These are phyloP conservation scores for Apogon talboti DNA, from an alignment of 2,797 vertebrate species.

Conservation along the genomic window DNA sequence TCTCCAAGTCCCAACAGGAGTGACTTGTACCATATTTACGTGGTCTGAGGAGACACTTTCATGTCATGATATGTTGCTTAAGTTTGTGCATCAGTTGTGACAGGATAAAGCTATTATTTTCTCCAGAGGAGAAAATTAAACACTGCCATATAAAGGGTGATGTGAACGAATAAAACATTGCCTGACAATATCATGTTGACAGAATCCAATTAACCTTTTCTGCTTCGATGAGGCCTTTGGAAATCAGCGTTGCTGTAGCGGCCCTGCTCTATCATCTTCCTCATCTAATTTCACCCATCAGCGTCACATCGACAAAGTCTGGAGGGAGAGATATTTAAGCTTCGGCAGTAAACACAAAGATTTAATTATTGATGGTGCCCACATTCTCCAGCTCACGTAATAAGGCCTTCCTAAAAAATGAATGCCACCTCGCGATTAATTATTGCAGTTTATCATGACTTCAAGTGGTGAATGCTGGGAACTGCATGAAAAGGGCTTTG, in stretches of 20 bases:
- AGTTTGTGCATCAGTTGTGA: constrained; percentile 20
- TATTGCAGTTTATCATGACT: constrained; percentile 41
- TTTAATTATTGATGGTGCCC: constrained; percentile 60
- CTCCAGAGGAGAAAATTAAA: constrained; percentile 28
- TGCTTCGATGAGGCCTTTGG: constrained; percentile 28
- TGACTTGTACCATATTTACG: too few species aligned
- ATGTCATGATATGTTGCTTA: too few species aligned
- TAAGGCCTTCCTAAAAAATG: constrained; percentile 25
- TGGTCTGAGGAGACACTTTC: too few species aligned
- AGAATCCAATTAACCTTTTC: constrained; percentile 67
- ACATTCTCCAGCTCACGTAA: constrained; percentile 38
- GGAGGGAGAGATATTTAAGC: constrained; percentile 56
- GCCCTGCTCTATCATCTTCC: constrained; percentile 4
- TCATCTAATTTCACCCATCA: constrained; percentile 44
- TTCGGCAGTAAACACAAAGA: constrained; percentile 56
- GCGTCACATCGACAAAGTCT: constrained; percentile 45
- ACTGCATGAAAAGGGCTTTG: constrained; percentile 18
- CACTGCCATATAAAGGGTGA: constrained; percentile 11
- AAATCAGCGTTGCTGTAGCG: constrained; percentile 30
- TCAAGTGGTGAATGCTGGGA: constrained; percentile 10
- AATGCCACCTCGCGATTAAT: constrained; percentile 39
- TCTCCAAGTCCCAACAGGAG: too few species aligned
- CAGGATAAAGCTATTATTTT: constrained; percentile 29
- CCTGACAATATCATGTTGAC: constrained; percentile 34
- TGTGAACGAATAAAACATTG: constrained; percentile 42